Base-by-base conservation (phyloP, 2,113 vertebrate genomes). In the Phaethornis superciliosus region DNA sequence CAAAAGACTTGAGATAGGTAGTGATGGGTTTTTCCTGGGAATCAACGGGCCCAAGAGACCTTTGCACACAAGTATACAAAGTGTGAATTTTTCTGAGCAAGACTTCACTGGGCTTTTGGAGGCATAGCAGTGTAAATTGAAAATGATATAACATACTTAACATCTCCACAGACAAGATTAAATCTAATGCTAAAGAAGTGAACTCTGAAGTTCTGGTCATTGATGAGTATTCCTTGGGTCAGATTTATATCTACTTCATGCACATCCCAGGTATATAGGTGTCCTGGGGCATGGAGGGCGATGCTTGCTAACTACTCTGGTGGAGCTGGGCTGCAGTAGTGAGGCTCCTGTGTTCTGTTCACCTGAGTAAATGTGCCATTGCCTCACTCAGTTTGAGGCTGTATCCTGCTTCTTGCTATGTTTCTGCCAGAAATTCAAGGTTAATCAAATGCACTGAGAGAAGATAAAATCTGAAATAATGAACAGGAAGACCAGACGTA, bases 381-480 rank as follows among this genome's bases (percentile, higher is more conserved):
- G 51, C 20, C 52, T 44, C 26, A 33, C 51, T 76, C 28, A 42
- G 27, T 76, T 23, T 62, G 63, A 82, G 71, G 7, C 35, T 67
- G 32, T 44, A 52, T 37, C 10, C 46, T 2, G 2, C 44, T 51
- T 93, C 62, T 79, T 91, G 35, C 62, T 88, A 37, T 24, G 19
- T 82, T 93, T 95, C 70, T 55, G 91, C 70, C 67, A 65, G 67
- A 89, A 85, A 89, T 63, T 35, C 54, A 72, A 85, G 44, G 81
- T 81, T 87, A 93, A 60, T 92, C 44, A 78, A 86, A 64, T 1
- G 1, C 64, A 33, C 33, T 24, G 59, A 79, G 30, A 91, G 18
- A 58, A 94, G 67, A 91, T 87, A 87, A 95, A 89, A 69, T 86
- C 81, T 67, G 51, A 82, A 93, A 82, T 23, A 5, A 77, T 90